Base-by-base conservation (phyloP, 92 coral and sea anemone genomes). In the Phenganax subtilis region DNA sequence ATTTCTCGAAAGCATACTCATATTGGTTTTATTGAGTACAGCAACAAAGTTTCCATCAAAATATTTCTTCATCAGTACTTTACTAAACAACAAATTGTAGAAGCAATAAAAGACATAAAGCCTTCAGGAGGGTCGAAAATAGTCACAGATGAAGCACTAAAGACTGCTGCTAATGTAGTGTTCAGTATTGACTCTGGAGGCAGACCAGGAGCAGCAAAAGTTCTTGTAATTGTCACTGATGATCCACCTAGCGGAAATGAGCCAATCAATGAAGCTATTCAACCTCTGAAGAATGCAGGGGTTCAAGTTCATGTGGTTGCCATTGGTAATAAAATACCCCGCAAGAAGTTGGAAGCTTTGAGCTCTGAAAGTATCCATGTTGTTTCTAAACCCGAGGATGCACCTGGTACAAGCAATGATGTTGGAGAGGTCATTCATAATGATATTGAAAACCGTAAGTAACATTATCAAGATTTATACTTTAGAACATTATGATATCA, bases 1-100 rank as follows among this genome's bases (percentile, higher is more conserved):
- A 63, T 93, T 65, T 91, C 96, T 9, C 96, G 93, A 20, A 82
- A 69, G 7, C 81, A 84, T 79, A 86, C 93, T 28, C 88, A 89
- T 55, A 87, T 87, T 31, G 96, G 96, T 0, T 86, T 88, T 63
- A 89, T 91, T 27, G 73, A 90, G 10, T 93, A 89, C 74, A 87
- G 97, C 31, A 84, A 77, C 71, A 75, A 90, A 16, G 92, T 92
- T 17, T 66, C 71, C 74, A 86, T 93, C 37, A 82, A 87, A 5
- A 81, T 93, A 30, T 88, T 87, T 14, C 87, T 93, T 1, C 89
- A 82, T 27, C 88, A 84, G 44, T 87, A 85, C 57, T 72, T 89
- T 44, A 85, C 81, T 66, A 81, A 77, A 15, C 79, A 78, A 16
- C 85, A 87, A 31, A 81, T 93, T 66, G 82, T 80, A 10, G 66